These are phyloP conservation scores for Hoplodrina blanda DNA, from an alignment of 2,888 invertebrate species.

Conservation along the genomic window DNA sequence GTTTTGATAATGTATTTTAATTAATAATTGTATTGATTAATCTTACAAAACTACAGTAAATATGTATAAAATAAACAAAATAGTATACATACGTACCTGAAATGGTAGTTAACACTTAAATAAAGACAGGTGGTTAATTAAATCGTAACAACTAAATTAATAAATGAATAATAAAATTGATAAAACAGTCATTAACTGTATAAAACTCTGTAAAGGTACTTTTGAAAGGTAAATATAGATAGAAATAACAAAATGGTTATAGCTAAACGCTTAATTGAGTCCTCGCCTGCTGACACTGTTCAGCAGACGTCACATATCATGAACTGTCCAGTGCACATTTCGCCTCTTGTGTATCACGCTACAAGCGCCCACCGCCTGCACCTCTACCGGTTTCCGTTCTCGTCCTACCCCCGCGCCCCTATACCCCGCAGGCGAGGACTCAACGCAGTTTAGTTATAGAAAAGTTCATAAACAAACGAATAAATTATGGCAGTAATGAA, in stretches of 20 bases:
- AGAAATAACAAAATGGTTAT: not conserved
- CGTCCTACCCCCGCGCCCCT: too few relatives aligned
- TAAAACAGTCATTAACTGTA: slow-evolving; percentile 9
- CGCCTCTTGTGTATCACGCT: too few relatives aligned
- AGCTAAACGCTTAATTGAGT: too few relatives aligned
- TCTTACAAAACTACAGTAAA: slow-evolving; percentile 32
- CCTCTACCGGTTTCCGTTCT: too few relatives aligned
- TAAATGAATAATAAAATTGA: not conserved
- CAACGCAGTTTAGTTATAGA: not conserved
- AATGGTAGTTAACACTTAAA: slow-evolving; percentile 39
- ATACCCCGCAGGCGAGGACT: too few relatives aligned
- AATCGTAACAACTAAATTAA: slow-evolving; percentile 34
- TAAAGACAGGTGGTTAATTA: slow-evolving; percentile 42
- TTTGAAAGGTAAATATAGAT: not conserved
- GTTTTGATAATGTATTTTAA: not conserved
- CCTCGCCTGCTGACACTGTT: too few relatives aligned
- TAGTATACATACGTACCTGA: slow-evolving; percentile 62
- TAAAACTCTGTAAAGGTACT: slow-evolving; percentile 17
- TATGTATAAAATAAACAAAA: slow-evolving; percentile 48
- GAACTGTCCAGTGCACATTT: too few relatives aligned
- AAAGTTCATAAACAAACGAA: slow-evolving; percentile 2
- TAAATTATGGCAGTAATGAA: slow-evolving; percentile 10
- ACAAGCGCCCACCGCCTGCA: too few relatives aligned
- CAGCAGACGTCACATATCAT: too few relatives aligned
- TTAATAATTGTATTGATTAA: slow-evolving; percentile 1